Conservation (phyloP, 2,888 invertebrate species). For the Eristalis intricaria region DNA sequence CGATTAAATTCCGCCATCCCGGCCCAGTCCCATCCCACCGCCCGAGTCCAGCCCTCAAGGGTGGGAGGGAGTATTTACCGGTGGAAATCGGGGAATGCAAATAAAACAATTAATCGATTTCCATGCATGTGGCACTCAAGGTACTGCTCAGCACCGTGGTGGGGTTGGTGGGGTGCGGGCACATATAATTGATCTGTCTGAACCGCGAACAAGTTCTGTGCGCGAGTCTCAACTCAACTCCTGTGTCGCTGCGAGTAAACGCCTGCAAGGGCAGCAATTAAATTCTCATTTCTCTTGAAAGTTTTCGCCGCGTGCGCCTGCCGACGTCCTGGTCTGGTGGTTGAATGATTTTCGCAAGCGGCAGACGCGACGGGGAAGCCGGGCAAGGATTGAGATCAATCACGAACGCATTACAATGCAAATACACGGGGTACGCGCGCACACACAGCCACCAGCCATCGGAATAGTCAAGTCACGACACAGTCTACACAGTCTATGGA, state of each 20-base stretch:
- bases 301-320: conserved; percentile 18
- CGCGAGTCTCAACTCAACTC: conserved; percentile 2
- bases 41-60: conserved; percentile 3
- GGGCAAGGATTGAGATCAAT: conserved; percentile 44
- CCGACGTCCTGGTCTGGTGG: not conserved
- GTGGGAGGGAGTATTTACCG: conserved; percentile 49
- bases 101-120: conserved; percentile 68
- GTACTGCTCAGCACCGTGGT: not conserved
- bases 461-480: conserved; percentile 53
- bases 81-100: conserved; percentile 64
- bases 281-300: conserved; percentile 67
- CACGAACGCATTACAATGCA: conserved; percentile 34
- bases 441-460: conserved; percentile 29
- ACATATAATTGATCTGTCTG: conserved; percentile 67
- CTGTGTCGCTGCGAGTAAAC: conserved; percentile 23
- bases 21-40: not conserved
- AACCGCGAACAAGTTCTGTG: conserved; percentile 45
- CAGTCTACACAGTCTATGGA: conserved; percentile 22
- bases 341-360: not conserved
- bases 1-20: conserved; percentile 35
- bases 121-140: conserved; percentile 39
- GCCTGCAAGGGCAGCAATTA: conserved; percentile 65
- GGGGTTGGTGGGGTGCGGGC: not conserved
- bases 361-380: not conserved
- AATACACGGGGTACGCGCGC: conserved; percentile 17